Conservation (phyloP, 2,888 invertebrate species). For the Acrobasis suavella region DNA sequence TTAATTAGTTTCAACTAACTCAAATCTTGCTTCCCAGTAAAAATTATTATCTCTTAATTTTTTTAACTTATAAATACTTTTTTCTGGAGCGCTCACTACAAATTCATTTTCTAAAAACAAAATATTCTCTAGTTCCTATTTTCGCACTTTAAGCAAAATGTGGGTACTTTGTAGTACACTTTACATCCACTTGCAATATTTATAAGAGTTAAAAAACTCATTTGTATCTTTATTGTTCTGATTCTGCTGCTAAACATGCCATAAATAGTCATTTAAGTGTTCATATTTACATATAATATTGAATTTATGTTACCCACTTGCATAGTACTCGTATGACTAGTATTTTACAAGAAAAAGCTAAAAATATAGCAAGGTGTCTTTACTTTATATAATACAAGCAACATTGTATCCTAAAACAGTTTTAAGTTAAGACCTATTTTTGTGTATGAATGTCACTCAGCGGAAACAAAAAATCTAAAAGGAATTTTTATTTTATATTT, state of each 20-base stretch:
- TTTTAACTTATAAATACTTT: too few species aligned
- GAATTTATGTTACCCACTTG: neutral
- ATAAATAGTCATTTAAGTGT: neutral
- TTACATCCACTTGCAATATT: neutral
- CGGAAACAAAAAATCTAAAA: conserved; percentile 39
- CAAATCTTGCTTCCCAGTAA: too few species aligned
- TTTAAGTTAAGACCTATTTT: conserved; percentile 47
- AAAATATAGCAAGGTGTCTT: conserved; percentile 41
- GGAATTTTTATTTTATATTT: conserved; percentile 74
- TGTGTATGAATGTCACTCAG: conserved; percentile 39
- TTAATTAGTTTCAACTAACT: too few species aligned
- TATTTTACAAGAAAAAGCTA: neutral
- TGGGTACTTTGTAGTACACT: neutral
- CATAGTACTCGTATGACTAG: neutral
- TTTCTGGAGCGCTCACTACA: neutral
- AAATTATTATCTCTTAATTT: too few species aligned
- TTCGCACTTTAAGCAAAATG: conserved; percentile 39
- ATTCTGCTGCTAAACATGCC: neutral
- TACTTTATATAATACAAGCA: conserved; percentile 25
- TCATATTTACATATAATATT: neutral
- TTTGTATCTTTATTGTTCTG: neutral
- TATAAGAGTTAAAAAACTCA: neutral
- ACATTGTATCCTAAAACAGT: neutral
- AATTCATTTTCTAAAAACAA: neutral
- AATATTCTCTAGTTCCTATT: conserved; percentile 45